These are phyloP conservation scores for Drosophila miranda DNA, from an alignment of 1,140 invertebrate species.

Conservation along the genomic window DNA sequence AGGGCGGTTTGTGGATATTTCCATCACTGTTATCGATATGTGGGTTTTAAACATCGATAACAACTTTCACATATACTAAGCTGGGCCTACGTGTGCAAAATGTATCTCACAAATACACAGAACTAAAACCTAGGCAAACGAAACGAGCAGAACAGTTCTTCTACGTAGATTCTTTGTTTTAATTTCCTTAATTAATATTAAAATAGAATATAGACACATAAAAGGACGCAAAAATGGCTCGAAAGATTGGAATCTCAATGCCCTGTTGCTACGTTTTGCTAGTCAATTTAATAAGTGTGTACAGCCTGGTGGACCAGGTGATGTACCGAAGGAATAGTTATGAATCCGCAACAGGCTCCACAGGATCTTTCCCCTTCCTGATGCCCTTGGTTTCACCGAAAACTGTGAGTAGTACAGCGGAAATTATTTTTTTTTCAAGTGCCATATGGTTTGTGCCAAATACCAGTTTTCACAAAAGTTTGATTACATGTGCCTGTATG, in stretches of 20 bases:
- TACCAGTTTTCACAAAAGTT: not conserved
- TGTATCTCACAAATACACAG: conserved; percentile 26
- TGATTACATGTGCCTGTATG: not conserved
- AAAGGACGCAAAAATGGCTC: conserved; percentile 25
- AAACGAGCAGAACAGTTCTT: conserved; percentile 21
- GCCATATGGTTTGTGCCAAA: not conserved
- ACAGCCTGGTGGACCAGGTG: conserved; percentile 53
- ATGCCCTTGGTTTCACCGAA: conserved; percentile 89
- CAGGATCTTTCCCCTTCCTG: conserved; percentile 85
- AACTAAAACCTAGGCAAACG: conserved; percentile 10
- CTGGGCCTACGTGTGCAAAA: conserved; percentile 45
- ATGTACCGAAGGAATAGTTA: conserved; percentile 33
- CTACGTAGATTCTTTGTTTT: conserved; percentile 39
- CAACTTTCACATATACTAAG: conserved; percentile 9
- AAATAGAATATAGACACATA: not conserved
- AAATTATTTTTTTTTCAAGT: not conserved
- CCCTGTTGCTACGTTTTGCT: conserved; percentile 32
- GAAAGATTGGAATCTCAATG: conserved; percentile 14
- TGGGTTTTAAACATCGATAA: conserved; percentile 9
- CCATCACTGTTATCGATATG: too few relatives aligned
- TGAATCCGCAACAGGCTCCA: conserved; percentile 41
- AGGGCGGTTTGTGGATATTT: too few relatives aligned
- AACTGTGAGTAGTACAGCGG: conserved; percentile 83
- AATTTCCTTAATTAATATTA: conserved; percentile 16
- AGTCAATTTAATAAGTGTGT: conserved; percentile 40